Evolutionary conservation across 2,888 invertebrate genomes (phyloP).

Genomic region (Leptopilina myrica): DNA sequence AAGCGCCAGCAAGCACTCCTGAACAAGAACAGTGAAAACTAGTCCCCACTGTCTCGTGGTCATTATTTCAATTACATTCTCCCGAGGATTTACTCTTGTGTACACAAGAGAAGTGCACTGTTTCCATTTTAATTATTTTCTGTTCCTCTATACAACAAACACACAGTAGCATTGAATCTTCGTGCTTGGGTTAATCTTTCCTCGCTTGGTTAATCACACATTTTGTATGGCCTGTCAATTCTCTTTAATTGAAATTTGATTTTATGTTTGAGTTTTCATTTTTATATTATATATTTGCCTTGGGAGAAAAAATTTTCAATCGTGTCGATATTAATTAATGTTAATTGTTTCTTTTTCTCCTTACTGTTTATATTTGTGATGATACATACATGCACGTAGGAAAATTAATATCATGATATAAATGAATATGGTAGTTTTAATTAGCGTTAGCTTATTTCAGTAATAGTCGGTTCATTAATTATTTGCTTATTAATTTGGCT

Average conservation of each 20-base stretch:
- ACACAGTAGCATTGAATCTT: constrained; percentile 31
- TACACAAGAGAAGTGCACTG: constrained; percentile 31
- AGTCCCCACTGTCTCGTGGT: constrained; percentile 28
- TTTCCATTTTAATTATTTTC: constrained; percentile 37
- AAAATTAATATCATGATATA: neutral
- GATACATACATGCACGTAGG: neutral
- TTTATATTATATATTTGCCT: neutral
- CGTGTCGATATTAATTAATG: neutral
- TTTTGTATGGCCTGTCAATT: constrained; percentile 13
- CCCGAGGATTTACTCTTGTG: constrained; percentile 28
- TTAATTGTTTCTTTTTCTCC: neutral
- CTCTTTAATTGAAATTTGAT: constrained; percentile 10
- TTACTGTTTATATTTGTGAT: neutral
- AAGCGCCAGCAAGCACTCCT: constrained; percentile 7
- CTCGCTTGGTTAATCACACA: constrained; percentile 27
- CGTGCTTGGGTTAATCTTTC: constrained; percentile 29
- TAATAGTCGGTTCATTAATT: no score
- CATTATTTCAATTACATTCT: constrained; percentile 40
- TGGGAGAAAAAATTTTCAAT: neutral
- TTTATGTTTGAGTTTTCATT: neutral
- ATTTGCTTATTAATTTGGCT: no score
- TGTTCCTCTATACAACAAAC: neutral
- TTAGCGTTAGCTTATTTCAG: no score
- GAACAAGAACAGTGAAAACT: constrained; percentile 33
- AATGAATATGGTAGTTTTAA: no score